Base-by-base conservation (phyloP, 1,140 invertebrate species). In the Schlechtendalia chinensis region DNA sequence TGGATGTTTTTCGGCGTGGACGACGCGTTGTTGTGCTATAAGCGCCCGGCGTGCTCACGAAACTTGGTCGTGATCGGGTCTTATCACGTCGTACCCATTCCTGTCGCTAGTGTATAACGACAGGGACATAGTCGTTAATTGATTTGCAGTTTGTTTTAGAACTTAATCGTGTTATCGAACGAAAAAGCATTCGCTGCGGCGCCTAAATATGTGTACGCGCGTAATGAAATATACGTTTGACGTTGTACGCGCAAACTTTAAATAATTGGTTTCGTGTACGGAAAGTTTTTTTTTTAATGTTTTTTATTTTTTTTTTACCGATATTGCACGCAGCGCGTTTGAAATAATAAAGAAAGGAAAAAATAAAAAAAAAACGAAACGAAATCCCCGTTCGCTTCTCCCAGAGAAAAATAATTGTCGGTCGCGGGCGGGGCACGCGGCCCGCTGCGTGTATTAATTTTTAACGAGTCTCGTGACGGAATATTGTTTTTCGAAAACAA, bases 401-500 rank as follows among this genome's bases (percentile, higher is more conserved):
- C 47, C 47, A 45, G 47, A 75, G 53, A 75, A 39, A 56, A 45
- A 45, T 5, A 56, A 75, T 29, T 56, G 58, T 47, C 22, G 27
- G 16, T 22, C n/a, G n/a, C 29, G 32, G 67, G 32, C 8, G 3
- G 32, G 3, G 32, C 32, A 11, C 47, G 14, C 5, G 8, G 14
- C 47, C 47, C 29, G 58, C 53, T 77, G 53, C 74, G 56, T 47
- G 75, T 79, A 61, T 79, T 79, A 79, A 63, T 79, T 79, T 79
- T 61, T 79, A 79, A 79, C 39, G 58, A 79, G n/a, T 79, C 54
- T 61, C 75, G 75, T 79, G 54, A 79, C 75, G 39, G 56, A 61
- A 63, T 79, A 79, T 61, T 79, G 75, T 79, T 79, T 79, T 79
- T 63, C 54, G 47, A 72, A 61, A 79, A 79, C 47, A 61, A 79